A percentile compares a stretch with the other conserved stretches of the same genome.
Evolutionary conservation across 64 coral and sea anemone species (phyloP).

Genomic region (Platygyra sinensis): DNA sequence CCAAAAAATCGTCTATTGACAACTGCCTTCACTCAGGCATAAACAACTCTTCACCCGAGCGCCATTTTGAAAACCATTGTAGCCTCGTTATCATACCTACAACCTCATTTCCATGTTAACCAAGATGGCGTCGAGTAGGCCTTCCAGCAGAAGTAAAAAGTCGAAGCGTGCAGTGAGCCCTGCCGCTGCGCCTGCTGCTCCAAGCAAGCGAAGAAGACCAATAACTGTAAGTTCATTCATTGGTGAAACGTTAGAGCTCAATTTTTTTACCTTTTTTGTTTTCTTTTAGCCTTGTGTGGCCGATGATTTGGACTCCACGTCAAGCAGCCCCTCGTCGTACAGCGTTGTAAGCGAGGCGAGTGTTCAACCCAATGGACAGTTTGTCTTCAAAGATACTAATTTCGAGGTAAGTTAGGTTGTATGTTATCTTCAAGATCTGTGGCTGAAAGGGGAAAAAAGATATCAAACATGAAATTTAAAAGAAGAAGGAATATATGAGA

Average conservation of each 20-base stretch:
- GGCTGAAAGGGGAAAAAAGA: no score
- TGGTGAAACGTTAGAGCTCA: not conserved
- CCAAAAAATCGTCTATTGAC: not conserved
- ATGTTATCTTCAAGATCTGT: not conserved
- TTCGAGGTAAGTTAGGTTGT: slow-evolving; percentile 58
- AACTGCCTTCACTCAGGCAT: not conserved
- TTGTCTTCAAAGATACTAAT: slow-evolving; percentile 90
- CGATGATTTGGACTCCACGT: slow-evolving; percentile 86
- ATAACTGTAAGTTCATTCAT: slow-evolving; percentile 65
- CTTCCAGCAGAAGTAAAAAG: slow-evolving; percentile 65
- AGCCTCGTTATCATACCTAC: slow-evolving; percentile 15
- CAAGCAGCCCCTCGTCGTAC: slow-evolving; percentile 86
- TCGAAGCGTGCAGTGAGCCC: slow-evolving; percentile 54
- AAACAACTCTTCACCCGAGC: slow-evolving; percentile 49
- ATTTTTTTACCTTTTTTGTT: not conserved
- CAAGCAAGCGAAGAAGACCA: slow-evolving; percentile 79
- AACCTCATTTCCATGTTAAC: slow-evolving; percentile 42
- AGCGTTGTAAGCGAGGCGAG: slow-evolving; percentile 64
- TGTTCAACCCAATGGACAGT: slow-evolving; percentile 50
- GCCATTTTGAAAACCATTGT: slow-evolving; percentile 67
- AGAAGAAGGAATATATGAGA: no score
- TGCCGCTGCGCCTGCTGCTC: slow-evolving; percentile 23
- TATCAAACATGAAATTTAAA: no score
- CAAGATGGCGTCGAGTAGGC: slow-evolving; percentile 89
- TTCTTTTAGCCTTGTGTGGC: slow-evolving; percentile 82